A percentile compares a stretch with the other conserved stretches of the same genome.
phyloP scores from a whole-genome alignment of 2,888 invertebrate genomes.

The Parnassius orleans region DNA sequence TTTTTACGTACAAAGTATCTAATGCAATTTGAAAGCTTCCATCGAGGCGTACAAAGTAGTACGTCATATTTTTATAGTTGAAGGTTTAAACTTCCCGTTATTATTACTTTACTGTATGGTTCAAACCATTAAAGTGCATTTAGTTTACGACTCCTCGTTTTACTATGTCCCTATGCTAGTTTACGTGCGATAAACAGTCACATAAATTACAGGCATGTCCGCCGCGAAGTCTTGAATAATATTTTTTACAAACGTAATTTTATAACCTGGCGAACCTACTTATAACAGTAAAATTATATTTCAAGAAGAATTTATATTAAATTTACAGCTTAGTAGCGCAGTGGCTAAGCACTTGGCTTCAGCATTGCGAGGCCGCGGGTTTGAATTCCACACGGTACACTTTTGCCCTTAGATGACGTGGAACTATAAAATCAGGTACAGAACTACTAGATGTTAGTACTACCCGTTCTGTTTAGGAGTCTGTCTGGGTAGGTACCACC shows the following conservation, averaged over 20 bases:
- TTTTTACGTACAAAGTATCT: background rate
- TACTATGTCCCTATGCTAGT: background rate
- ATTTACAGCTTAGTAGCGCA: no score
- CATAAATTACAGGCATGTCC: background rate
- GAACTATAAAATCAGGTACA: no score
- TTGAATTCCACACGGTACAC: no score
- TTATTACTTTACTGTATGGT: no score
- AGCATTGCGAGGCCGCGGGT: no score
- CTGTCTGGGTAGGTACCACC: no score
- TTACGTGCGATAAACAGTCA: background rate
- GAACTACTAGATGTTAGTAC: no score
- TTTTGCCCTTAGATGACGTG: no score
- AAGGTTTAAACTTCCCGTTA: background rate
- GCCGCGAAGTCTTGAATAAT: background rate
- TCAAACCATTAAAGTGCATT: background rate
- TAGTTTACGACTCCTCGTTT: slow-evolving; percentile 6
- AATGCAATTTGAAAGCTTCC: background rate
- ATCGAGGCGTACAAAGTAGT: background rate
- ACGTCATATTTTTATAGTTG: background rate
- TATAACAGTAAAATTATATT: no score
- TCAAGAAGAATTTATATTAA: no score
- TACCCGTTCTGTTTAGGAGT: no score
- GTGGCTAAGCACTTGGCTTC: no score
- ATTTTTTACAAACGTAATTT: background rate
- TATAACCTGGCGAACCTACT: background rate